These are phyloP conservation scores for Aptenodytes patagonicus DNA, from an alignment of 2,113 vertebrate species.

Conservation along the genomic window DNA sequence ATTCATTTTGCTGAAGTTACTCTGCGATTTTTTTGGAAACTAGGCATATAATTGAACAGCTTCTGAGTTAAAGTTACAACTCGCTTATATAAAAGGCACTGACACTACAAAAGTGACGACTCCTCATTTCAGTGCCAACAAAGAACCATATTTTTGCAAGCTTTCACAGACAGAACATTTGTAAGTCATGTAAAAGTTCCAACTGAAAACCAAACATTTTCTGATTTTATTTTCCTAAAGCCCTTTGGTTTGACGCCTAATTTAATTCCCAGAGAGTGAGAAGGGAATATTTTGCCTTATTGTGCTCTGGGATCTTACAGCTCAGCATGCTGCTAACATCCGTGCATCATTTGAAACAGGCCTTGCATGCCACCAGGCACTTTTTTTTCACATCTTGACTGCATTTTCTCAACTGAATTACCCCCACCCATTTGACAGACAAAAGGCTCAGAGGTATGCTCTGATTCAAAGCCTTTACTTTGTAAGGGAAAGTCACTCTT, in stretches of 20 bases:
- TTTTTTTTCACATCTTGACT: constrained; percentile 26
- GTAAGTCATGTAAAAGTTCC: not conserved
- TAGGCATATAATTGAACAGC: not conserved
- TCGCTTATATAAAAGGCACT: not conserved
- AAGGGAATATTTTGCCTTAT: not conserved
- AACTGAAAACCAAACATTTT: not conserved
- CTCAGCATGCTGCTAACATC: constrained; percentile 49
- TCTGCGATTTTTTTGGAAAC: not conserved
- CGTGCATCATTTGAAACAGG: constrained; percentile 33
- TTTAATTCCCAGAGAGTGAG: constrained; percentile 16
- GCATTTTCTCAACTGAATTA: constrained; percentile 35
- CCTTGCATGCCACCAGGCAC: not conserved
- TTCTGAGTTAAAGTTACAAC: not conserved
- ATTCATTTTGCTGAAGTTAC: not conserved
- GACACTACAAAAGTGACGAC: not conserved
- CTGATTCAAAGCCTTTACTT: constrained; percentile 31
- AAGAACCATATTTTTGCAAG: not conserved
- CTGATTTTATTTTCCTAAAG: not conserved
- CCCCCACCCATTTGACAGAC: constrained; percentile 27
- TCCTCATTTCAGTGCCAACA: not conserved
- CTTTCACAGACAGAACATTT: not conserved
- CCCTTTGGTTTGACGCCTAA: constrained; percentile 10
- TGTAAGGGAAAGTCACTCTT: not conserved
- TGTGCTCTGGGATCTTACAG: not conserved
- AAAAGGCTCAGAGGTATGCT: constrained; percentile 31